Evolutionary conservation across 2,113 vertebrate genomes (phyloP), one percentile per base, ranked within the genome.

Genomic region (Erinaceus europaeus): DNA sequence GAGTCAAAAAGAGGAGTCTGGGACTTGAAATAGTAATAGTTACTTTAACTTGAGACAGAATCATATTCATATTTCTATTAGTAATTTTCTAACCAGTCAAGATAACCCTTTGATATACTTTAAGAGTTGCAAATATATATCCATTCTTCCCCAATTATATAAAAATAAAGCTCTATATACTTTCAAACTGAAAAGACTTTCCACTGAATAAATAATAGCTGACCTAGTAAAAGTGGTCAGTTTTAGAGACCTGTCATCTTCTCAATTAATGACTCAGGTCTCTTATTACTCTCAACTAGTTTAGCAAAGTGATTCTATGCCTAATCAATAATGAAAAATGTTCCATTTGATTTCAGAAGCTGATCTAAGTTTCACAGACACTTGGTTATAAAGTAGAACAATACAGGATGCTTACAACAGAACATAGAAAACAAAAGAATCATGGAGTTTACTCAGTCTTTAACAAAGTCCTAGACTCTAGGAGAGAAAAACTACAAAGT

Each of bases 251-350:
- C 92, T 90, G 96, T 95, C 97, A 97, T 96, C 94, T 93, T 96
- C 95, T 93, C 91, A 95, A 92, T 94, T 92, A 96, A 95, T 93
- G 97, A 97, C 94, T 95, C 96, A 92, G 95, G 96, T 98, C 98
- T 98, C 97, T 75, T 93, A 97, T 99, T 99, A 98, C 98, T 91
- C 79, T 72, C 89, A 95, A 95, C 96, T 97, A 97, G 97, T 97
- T 97, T 97, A 97, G 97, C 97, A 96, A 96, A 97, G 97, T 73
- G 34, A 98, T 97, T 97, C n/a, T 91, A 96, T 97, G 97, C 96
- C 97, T 96, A 96, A 98, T 99, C 92, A 99, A 99, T 99, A 98
- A 99, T 98, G 96, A 82, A 96, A 99, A 98, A 98, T 97, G 97
- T 99, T 99, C 98, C 98, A 97, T 96, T 97, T 97, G 97, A 96